These are phyloP conservation scores for Allobates femoralis DNA, from an alignment of 2,797 vertebrate species.

Conservation along the genomic window DNA sequence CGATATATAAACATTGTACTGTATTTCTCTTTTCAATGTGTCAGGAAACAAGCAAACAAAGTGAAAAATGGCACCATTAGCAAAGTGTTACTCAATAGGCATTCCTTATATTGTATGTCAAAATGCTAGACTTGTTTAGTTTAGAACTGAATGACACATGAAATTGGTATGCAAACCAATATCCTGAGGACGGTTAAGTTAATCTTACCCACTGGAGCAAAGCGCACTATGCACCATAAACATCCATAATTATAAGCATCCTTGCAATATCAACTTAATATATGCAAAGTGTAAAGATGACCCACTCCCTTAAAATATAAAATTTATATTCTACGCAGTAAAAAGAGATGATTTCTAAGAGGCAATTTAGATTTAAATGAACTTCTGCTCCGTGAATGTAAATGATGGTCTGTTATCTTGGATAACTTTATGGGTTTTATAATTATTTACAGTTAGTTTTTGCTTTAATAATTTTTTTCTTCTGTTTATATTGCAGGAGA, in stretches of 20 bases:
- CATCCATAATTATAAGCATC: constrained; percentile 52
- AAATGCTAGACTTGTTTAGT: constrained; percentile 63
- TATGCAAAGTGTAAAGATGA: constrained; percentile 46
- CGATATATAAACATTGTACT: neutral
- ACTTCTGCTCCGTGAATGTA: constrained; percentile 46
- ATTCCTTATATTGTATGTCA: constrained; percentile 28
- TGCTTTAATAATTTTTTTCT: constrained; percentile 16
- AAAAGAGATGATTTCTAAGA: constrained; percentile 45
- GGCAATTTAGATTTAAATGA: constrained; percentile 55
- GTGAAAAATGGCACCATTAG: neutral
- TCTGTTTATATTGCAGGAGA: neutral
- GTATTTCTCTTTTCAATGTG: neutral
- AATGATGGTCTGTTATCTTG: constrained; percentile 46
- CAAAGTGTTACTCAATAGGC: constrained; percentile 33
- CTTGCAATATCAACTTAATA: constrained; percentile 62
- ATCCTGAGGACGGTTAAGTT: constrained; percentile 50
- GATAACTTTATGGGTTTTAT: constrained; percentile 29
- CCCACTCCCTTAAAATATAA: constrained; percentile 58
- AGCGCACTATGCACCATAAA: constrained; percentile 41
- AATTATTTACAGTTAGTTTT: constrained; percentile 43
- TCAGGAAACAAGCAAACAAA: constrained; percentile 7
- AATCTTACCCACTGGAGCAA: constrained; percentile 61
- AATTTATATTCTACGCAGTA: constrained; percentile 56
- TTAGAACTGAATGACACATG: constrained; percentile 51
- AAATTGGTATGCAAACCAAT: constrained; percentile 55